Evolutionary conservation across 2,113 vertebrate species (phyloP), one percentile per base, ranked within the genome.

Genomic region (Azemiops feae): DNA sequence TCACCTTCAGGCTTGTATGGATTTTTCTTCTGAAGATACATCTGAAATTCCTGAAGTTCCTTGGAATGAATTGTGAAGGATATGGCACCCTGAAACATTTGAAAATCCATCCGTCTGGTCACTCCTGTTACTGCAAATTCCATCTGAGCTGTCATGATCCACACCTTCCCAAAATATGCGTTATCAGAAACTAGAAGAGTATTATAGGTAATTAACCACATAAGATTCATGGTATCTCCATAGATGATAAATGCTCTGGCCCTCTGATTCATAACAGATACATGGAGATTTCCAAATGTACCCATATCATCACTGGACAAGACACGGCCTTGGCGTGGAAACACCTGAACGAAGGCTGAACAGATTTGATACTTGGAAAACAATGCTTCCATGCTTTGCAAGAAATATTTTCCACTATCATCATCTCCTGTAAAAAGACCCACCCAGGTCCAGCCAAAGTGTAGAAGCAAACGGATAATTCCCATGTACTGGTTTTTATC

Each of bases 391-490:
- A 92, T 23, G 47, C 6, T 14, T 14, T 81, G 5, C 25, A 92
- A 81, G 52, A 92, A 92, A 81, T n/a, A 4, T 2, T 92, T 64
- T 23, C 92, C 92, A 3, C 92, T 89, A 0, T 89, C 50, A 57
- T 92, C 87, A 81, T 92, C 64, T 47, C 64, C 60, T 57, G 9
- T 52, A 27, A 92, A 45, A 3, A 92, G 52, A 1, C 85, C 91
- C 64, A 92, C 14, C 91, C 91, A 92, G 3, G 45, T 88, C 91
- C 91, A 92, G 87, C 85, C 52, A 18, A 92, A 92, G 23, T 92
- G 52, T 5, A 55, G 3, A 22, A 92, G 87, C 23, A 92, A 81
- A 1, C 18, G 14, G 50, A 92, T 85, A 14, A 92, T 81, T 27
- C 92, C 92, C 60, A 14, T 30, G 20, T 89, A 92, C 14, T 89